Percentiles rank a stretch among this genome's conserved stretches.
Conservation (phyloP, 1,140 invertebrate species). For the Nasonia vitripennis region DNA sequence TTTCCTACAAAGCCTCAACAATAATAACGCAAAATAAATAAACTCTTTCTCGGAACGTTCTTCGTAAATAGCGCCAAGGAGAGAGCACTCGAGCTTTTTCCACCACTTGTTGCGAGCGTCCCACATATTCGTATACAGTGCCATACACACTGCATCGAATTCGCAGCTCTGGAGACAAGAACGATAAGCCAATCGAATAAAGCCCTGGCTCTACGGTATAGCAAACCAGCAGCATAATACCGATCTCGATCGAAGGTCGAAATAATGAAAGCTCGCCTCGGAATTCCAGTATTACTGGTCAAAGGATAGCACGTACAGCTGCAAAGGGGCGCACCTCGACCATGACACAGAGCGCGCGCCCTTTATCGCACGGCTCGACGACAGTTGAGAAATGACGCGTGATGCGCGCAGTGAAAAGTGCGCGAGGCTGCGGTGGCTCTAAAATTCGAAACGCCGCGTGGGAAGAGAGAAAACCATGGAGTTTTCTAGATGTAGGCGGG, state of each 20-base stretch:
- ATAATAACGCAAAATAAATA: background rate
- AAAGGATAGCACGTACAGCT: background rate
- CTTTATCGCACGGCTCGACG: background rate
- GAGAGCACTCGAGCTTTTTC: background rate
- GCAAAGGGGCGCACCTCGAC: background rate
- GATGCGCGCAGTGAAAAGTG: background rate
- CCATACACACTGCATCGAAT: background rate
- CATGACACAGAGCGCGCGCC: background rate
- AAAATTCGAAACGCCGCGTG: background rate
- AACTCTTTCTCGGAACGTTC: background rate
- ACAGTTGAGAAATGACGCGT: slow-evolving; percentile 5
- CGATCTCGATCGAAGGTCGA: background rate
- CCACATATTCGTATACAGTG: background rate
- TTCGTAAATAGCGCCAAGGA: too few species aligned
- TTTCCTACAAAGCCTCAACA: too few species aligned
- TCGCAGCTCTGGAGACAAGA: background rate
- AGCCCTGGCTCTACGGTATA: background rate
- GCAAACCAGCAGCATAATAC: background rate
- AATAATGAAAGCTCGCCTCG: background rate
- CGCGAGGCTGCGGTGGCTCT: background rate
- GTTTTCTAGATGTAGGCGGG: background rate
- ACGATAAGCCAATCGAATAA: background rate
- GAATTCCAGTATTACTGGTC: too few species aligned
- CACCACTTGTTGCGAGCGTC: background rate
- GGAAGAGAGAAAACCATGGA: slow-evolving; percentile 3